Evolutionary conservation across 2,888 invertebrate genomes (phyloP), one percentile per base, ranked within the genome.

Genomic region (Hydrotaea diabolus): DNA sequence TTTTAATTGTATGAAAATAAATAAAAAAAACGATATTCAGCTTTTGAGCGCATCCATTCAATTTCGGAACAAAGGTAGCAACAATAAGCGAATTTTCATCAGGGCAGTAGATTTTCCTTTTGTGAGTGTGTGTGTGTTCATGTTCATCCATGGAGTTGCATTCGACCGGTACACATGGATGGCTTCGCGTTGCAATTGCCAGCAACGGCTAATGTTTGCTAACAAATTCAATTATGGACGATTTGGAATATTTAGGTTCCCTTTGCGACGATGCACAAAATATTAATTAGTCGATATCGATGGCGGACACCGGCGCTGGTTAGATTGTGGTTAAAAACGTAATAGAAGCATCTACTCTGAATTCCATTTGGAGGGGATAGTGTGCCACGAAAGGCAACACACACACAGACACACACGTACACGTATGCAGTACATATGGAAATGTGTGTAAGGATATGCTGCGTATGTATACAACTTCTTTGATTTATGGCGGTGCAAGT

Each of bases 161-260:
- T n/a, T n/a, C n/a, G n/a, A 2, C 31, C 7, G 31, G 26, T 15
- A 59, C 59, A 59, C 59, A 59, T 26, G 59, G 23, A 59, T 59
- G 59, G 26, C 49, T 49, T 59, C 15, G 13, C 17, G 59, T 26
- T 26, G 0, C 2, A 59, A 59, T 59, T 15, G 55, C 19, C 4
- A 59, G 26, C 15, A 59, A 26, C 13, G 15, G 19, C 59, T 59
- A 59, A 59, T 59, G 23, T 59, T 59, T 59, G 59, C 23, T 59
- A 59, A 59, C 59, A 59, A 59, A 59, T 59, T 59, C 23, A 59
- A 59, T 59, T 59, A 59, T 23, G 23, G 59, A 59, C 4, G 2
- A 13, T 26, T 26, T 11, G 15, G n/a, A 59, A 26, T 31, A 31
- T 31, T 31, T 19, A 2, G 59, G 1, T 59, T 1, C 26, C 21